Evolutionary conservation across 1,140 invertebrate species (phyloP), one percentile per base, ranked within the genome.

Genomic region (Scaptomyza pallida): DNA sequence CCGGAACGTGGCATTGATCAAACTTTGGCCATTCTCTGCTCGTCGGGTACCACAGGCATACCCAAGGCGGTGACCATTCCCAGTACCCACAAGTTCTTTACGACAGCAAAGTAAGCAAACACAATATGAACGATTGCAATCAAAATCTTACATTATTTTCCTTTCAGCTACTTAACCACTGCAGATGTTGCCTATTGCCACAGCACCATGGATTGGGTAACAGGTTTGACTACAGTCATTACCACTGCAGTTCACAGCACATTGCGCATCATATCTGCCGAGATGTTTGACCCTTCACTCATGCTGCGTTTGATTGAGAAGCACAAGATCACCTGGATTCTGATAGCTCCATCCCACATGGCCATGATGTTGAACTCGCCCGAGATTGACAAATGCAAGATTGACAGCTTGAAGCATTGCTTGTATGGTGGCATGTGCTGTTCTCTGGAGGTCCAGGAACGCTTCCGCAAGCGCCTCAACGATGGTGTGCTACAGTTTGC

Each of bases 21-120:
- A 21, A 79, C 76, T 3, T 59, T 77, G 10, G 59, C 76, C 6
- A 89, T 93, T 47, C 63, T 92, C 1, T 92, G 76, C 45, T 93
- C 95, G 0, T 95, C 94, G 64, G 95, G 95, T 9, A 96, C 95
- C 9, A 96, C 95, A 30, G 95, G 96, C 52, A 86, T 93, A n/a
- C 95, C 96, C 1, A 96, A 96, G 92, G 95, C 95, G 21, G 95
- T 96, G 0, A 93, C 94, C 80, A 89, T 96, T 3, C 94, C 95
- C 1, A 94, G 95, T 68, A 43, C 35, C 15, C 64, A 68, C 30
- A 69, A 61, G 44, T 68, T 62, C 41, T 73, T 55, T 26, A 55
- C 17, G 17, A 40, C 48, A 6, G 41, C 6, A 19, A 65, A 45
- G 69, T 72, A 51, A 57, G 65, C 43, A 1, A n/a, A n/a, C n/a